These are phyloP conservation scores for Psittacula cyanocephala DNA, from an alignment of 2,113 vertebrate genomes.

Conservation along the genomic window DNA sequence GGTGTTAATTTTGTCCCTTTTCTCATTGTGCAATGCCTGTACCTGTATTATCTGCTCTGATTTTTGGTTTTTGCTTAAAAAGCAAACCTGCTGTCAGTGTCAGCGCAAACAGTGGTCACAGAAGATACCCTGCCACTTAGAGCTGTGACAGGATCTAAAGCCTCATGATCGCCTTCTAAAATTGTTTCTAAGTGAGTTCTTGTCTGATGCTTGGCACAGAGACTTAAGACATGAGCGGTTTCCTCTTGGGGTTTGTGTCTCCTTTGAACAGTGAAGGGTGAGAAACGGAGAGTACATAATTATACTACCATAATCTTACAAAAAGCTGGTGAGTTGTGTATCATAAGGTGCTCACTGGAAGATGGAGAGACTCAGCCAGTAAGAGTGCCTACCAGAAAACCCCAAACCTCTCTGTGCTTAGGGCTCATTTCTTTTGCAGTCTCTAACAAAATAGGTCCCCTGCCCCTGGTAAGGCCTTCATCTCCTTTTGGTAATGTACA, in stretches of 20 bases:
- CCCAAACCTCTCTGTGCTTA: background rate
- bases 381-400: background rate
- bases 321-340: background rate
- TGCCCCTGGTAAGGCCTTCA: background rate
- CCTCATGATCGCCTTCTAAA: background rate
- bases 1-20: background rate
- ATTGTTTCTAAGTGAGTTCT: background rate
- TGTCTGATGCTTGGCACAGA: background rate
- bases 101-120: background rate
- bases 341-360: background rate
- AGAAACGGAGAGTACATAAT: background rate
- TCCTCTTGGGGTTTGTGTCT: background rate
- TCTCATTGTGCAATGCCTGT: background rate
- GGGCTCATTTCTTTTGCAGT: background rate
- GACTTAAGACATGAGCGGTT: fast-evolving
- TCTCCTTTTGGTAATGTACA: background rate
- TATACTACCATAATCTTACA: background rate
- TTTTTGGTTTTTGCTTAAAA: background rate
- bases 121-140: background rate
- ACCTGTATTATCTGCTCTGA: background rate
- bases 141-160: background rate
- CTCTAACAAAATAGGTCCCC: background rate
- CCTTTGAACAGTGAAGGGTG: background rate
- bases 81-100: background rate
- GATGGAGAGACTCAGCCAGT: background rate